Conservation (phyloP, 2,113 vertebrate genomes). For the Chrysochloris asiatica region DNA sequence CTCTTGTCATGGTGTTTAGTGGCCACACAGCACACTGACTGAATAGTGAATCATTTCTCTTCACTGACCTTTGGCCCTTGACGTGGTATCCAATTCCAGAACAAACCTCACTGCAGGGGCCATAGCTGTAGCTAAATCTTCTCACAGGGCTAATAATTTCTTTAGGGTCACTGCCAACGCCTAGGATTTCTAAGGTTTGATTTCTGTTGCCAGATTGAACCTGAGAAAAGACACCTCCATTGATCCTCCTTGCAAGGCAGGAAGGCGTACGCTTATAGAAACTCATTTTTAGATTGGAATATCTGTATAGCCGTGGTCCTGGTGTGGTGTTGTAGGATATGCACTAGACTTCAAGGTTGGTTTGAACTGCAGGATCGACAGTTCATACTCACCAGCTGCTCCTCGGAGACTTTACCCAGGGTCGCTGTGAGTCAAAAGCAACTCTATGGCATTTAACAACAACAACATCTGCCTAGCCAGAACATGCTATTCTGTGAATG, state of each 20-base stretch:
- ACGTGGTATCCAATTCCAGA: background rate
- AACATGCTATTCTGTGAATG: background rate
- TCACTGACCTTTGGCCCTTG: background rate
- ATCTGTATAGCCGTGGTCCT: too few species aligned
- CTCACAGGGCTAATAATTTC: background rate
- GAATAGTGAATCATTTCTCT: accelerated
- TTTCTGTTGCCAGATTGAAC: background rate
- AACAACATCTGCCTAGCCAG: background rate
- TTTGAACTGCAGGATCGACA: too few species aligned
- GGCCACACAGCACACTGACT: too few species aligned
- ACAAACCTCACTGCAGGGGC: background rate
- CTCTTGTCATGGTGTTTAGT: background rate
- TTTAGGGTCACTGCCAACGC: background rate
- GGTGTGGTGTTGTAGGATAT: too few species aligned
- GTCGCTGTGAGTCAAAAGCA: too few species aligned
- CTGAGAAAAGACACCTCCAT: background rate
- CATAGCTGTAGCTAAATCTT: background rate
- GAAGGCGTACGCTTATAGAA: background rate
- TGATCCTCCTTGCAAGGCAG: background rate
- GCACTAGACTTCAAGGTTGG: too few species aligned
- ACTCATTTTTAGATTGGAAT: background rate
- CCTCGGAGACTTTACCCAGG: too few species aligned
- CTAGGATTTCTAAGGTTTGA: background rate
- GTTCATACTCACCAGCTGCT: too few species aligned
- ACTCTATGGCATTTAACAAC: too few species aligned